Evolutionary conservation across 2,797 vertebrate species (phyloP).

Genomic region (Catharus ustulatus): DNA sequence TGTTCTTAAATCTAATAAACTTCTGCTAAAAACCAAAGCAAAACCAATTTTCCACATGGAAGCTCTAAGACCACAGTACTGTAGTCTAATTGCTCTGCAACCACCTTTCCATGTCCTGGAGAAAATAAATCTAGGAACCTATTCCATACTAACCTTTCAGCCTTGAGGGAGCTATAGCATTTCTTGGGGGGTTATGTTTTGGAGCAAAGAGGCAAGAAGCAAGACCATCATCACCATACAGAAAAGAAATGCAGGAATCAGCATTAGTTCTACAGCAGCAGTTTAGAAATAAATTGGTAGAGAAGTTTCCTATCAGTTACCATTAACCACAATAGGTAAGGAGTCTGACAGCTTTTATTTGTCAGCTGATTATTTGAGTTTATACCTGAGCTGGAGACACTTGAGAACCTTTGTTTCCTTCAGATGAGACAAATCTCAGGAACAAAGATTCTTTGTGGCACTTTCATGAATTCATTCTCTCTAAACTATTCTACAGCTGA

Average conservation of each 20-base stretch:
- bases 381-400: background rate
- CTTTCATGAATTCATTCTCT: background rate
- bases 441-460: background rate
- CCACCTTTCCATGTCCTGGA: background rate
- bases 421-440: background rate
- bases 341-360: background rate
- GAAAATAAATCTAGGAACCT: background rate
- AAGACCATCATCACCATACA: background rate
- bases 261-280: background rate
- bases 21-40: background rate
- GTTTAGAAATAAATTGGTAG: background rate
- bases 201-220: background rate
- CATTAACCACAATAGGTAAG: constrained; percentile 24
- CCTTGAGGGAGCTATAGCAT: background rate
- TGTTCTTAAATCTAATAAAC: background rate
- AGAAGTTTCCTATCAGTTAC: constrained; percentile 66
- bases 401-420: background rate
- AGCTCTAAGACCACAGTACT: background rate
- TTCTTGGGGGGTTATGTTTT: background rate
- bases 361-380: background rate
- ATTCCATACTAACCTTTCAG: background rate
- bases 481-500: background rate
- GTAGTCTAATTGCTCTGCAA: background rate
- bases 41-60: background rate
- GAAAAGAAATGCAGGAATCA: background rate